These are phyloP conservation scores for Xiphorhynchus erythropygius DNA, from an alignment of 2,797 vertebrate species.

Conservation along the genomic window DNA sequence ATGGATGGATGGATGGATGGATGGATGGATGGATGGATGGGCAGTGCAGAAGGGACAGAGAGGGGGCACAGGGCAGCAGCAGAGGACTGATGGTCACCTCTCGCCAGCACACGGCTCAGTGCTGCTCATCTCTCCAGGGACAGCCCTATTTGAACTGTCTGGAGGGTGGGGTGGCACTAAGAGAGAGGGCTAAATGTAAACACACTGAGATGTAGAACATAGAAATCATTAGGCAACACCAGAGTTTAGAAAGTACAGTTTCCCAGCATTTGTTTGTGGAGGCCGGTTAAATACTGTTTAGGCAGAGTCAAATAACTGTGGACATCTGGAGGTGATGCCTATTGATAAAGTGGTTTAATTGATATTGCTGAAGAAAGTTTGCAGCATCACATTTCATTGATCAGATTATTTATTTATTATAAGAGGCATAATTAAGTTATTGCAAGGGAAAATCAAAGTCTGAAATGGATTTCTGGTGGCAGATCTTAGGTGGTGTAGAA, in stretches of 20 bases:
- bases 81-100: neutral
- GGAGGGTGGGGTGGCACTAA: neutral
- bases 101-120: rapidly evolving
- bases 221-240: neutral
- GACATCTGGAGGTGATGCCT: neutral
- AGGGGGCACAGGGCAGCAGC: neutral
- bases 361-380: neutral
- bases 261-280: neutral
- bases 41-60: neutral
- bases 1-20: too few species aligned
- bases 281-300: neutral
- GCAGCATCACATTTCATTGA: neutral
- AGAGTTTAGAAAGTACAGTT: neutral
- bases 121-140: neutral
- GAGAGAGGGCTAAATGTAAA: neutral
- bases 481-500: neutral
- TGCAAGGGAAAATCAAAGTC: neutral
- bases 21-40: neutral
- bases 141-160: neutral
- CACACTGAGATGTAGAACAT: neutral
- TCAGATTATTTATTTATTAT: neutral
- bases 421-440: neutral
- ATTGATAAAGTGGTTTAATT: neutral
- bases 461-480: neutral
- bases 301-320: neutral